Conservation (phyloP, 2,888 invertebrate genomes). For the Pyralis farinalis region DNA sequence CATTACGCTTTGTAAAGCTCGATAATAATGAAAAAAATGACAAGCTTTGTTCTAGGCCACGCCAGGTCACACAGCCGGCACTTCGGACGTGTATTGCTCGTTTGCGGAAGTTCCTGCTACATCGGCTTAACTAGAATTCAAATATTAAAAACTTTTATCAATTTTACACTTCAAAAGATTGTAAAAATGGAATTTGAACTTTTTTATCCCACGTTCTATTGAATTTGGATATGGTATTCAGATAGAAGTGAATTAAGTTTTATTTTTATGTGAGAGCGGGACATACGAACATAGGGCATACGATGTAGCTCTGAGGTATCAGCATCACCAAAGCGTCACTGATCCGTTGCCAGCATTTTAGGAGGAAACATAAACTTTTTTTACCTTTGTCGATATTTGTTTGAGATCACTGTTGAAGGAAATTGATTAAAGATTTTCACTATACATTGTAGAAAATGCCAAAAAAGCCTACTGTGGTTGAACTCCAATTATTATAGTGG, state of each 20-base stretch:
- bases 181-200: background rate
- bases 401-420: too few species aligned
- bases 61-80: constrained; percentile 14
- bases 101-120: constrained; percentile 9
- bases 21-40: constrained; percentile 6
- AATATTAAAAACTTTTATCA: constrained; percentile 4
- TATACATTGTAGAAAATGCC: too few species aligned
- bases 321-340: too few species aligned
- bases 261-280: too few species aligned
- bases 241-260: constrained; percentile 3
- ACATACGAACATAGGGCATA: too few species aligned
- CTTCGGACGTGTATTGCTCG: constrained; percentile 6
- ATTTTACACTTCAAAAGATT: background rate
- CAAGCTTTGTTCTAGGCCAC: constrained; percentile 7
- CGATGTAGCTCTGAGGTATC: too few species aligned
- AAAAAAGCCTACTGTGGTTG: too few species aligned
- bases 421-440: too few species aligned
- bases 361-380: too few species aligned
- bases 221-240: background rate
- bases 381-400: too few species aligned
- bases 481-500: too few species aligned
- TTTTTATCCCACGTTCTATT: background rate
- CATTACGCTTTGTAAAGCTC: constrained; percentile 1
- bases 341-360: too few species aligned
- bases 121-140: constrained; percentile 10